These are phyloP conservation scores for Agrypnus murinus DNA, from an alignment of 2,888 invertebrate species.

Conservation along the genomic window DNA sequence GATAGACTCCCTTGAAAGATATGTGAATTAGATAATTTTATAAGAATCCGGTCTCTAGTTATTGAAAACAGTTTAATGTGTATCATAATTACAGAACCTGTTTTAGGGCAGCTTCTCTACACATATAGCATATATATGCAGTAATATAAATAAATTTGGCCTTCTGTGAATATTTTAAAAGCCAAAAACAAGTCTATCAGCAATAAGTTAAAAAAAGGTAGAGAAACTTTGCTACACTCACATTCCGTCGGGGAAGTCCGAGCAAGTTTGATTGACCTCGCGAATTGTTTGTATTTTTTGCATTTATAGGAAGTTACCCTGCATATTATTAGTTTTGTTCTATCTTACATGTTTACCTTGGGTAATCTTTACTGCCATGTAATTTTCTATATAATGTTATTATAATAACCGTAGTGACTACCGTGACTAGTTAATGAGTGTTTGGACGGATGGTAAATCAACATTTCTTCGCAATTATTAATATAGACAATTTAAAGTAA, in stretches of 20 bases:
- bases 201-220: neutral
- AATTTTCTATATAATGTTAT: neutral
- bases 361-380: neutral
- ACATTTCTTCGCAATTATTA: too few relatives aligned
- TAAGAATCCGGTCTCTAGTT: too few relatives aligned
- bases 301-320: conserved; percentile 2
- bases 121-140: too few relatives aligned
- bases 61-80: too few relatives aligned
- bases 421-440: neutral
- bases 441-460: too few relatives aligned
- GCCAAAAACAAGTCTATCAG: conserved; percentile 8
- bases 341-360: conserved; percentile 13
- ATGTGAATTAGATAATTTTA: too few relatives aligned
- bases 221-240: conserved; percentile 6
- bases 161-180: neutral
- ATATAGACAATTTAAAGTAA: too few relatives aligned
- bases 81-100: too few relatives aligned
- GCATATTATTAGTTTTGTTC: neutral
- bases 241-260: neutral
- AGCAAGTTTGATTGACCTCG: conserved; percentile 1
- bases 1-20: too few relatives aligned
- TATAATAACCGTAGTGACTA: neutral
- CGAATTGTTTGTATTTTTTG: conserved; percentile 3
- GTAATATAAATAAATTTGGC: too few relatives aligned
- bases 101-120: too few relatives aligned